These are phyloP conservation scores for Enteromius anoplus DNA, from an alignment of 2,797 vertebrate genomes.

Conservation along the genomic window DNA sequence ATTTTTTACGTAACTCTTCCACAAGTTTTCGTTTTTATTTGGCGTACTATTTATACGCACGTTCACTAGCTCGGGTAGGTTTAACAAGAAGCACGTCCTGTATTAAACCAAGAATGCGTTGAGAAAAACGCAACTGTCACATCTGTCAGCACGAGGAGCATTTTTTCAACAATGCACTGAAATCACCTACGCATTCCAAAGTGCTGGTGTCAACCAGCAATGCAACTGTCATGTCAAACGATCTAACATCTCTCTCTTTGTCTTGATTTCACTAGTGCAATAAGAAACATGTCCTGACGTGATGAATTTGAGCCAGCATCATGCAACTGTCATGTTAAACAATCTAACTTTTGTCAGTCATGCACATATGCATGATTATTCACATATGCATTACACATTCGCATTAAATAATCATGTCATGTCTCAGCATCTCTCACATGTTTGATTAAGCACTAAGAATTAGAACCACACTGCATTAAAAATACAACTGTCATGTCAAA, in stretches of 20 bases:
- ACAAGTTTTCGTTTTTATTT: no score
- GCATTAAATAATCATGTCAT: no score
- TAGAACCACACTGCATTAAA: not conserved
- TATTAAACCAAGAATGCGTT: not conserved
- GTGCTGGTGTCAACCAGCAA: not conserved
- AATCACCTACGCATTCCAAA: not conserved
- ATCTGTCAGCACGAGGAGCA: not conserved
- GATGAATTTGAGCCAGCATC: not conserved
- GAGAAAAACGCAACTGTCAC: not conserved
- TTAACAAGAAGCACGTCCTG: not conserved
- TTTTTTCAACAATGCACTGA: not conserved
- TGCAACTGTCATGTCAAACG: not conserved
- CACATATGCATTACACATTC: no score
- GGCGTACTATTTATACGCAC: no score
- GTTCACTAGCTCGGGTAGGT: not conserved
- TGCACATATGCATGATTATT: no score
- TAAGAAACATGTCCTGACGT: not conserved
- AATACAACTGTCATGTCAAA: not conserved
- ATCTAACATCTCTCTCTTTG: not conserved
- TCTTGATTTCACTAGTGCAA: not conserved
- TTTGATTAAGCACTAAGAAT: not conserved
- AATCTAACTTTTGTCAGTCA: not conserved
- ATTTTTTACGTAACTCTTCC: no score
- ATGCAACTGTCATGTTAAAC: not conserved
- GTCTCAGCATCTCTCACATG: no score